Evolutionary conservation across 1,140 invertebrate species (phyloP).

Genomic region (Lanistes nyassanus): DNA sequence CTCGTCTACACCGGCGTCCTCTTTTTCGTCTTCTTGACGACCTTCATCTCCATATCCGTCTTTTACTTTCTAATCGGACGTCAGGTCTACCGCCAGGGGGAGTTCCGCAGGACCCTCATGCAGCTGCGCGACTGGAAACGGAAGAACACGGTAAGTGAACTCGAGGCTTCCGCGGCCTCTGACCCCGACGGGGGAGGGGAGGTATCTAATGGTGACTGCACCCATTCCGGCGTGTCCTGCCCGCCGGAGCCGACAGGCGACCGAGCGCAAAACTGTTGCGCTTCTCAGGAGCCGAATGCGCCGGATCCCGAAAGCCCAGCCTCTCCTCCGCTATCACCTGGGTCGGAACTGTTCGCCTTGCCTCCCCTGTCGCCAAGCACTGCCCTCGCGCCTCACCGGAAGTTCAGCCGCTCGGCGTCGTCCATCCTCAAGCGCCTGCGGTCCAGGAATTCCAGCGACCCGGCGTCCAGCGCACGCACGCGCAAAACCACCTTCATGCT

Average conservation of each 20-base stretch:
- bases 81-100: constrained; percentile 34
- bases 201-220: constrained; percentile 6
- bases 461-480: constrained; percentile 7
- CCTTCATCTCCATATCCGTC: constrained; percentile 38
- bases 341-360: too few species aligned
- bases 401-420: constrained; percentile 9
- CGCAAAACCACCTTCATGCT: constrained; percentile 52
- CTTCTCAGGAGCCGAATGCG: too few species aligned
- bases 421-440: constrained; percentile 23
- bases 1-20: constrained; percentile 33
- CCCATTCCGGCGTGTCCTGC: constrained; percentile 21
- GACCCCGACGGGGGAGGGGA: constrained; percentile 21
- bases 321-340: too few species aligned
- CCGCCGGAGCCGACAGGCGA: constrained; percentile 16
- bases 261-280: too few species aligned
- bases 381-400: neutral
- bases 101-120: constrained; percentile 37
- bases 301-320: too few species aligned
- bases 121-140: constrained; percentile 9
- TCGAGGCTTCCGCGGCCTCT: constrained; percentile 26
- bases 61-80: constrained; percentile 40
- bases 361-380: neutral
- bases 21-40: constrained; percentile 31
- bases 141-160: constrained; percentile 17
- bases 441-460: constrained; percentile 1